Base-by-base conservation (phyloP, 1,140 invertebrate species). In the Acromyrmex heyeri region DNA sequence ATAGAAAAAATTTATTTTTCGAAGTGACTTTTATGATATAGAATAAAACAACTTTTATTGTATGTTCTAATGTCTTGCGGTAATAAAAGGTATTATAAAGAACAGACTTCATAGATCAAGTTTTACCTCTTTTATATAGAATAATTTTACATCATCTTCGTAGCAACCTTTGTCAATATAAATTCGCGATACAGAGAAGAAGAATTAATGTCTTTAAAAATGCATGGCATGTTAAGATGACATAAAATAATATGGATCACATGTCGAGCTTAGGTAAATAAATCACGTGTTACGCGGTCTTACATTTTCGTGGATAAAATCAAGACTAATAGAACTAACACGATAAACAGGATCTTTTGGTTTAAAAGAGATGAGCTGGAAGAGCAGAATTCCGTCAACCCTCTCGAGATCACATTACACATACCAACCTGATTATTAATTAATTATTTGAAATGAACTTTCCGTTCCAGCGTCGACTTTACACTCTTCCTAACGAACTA, bases 261-360 rank as follows among this genome's bases (percentile, higher is more conserved):
- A 21, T 2, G 67, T 67, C 44, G 62, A 76, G 73, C 59, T 83
- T 83, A 69, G 78, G 78, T 57, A 88, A 88, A 88, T 82, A 85
- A 75, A 73, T 69, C 48, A 4, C 21, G 57, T 50, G 12, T 69
- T 69, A 69, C 21, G 14, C 53, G 30, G 67, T 65, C 21, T 59
- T 27, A 12, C 77, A n/a, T 38, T 55, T 67, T 76, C 57, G 10
- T 30, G 85, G 64, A 89, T 92, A 91, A 92, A 92, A 83, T 86
- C 87, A 38, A 65, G 72, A 91, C 90, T 87, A 92, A 89, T 82
- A 81, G 87, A 82, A 88, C 88, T 90, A 88, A 88, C 90, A 57
- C 16, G 44, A 18, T 67, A 48, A 65, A 57, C 14, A 88, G 27
- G 34, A 65, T 61, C 55, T 79, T 61, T 34, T n/a, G 53, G 59